Conservation (phyloP, 2,113 vertebrate species). For the Cryptomyrus ogoouensis region DNA sequence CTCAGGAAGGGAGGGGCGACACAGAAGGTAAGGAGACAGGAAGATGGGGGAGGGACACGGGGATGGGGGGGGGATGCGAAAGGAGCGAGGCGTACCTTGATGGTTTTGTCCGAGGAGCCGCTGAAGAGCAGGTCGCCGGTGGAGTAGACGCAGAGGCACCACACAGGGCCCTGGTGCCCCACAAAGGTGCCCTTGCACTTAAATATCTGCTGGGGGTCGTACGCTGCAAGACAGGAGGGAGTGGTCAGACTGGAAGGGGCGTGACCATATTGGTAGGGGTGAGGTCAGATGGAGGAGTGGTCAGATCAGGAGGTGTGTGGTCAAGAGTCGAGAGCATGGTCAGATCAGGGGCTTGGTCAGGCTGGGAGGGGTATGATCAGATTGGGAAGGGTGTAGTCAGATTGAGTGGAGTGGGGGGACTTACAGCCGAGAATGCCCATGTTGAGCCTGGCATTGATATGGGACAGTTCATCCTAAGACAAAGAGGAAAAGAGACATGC, state of each 20-base stretch:
- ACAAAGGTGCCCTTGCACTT: conserved; percentile 99
- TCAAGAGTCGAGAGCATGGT: too few species aligned
- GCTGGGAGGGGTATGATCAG: too few species aligned
- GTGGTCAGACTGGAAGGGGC: not conserved
- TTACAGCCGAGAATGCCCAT: conserved; percentile 99
- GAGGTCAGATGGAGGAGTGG: not conserved
- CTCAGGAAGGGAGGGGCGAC: conserved; percentile 51
- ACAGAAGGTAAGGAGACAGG: not conserved
- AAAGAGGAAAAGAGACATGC: not conserved
- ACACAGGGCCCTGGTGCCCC: conserved; percentile 94
- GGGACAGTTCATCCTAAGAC: conserved; percentile 87
- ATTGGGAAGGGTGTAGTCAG: not conserved
- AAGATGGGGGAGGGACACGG: not conserved
- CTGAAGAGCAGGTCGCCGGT: conserved; percentile 96
- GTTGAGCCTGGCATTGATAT: conserved; percentile 95
- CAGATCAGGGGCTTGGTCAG: too few species aligned
- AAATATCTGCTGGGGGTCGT: conserved; percentile 98
- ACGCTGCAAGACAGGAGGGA: conserved; percentile 62
- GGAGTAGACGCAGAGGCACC: conserved; percentile 97
- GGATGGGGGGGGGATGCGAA: not conserved
- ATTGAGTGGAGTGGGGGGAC: conserved; percentile 46
- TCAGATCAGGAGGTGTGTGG: not conserved
- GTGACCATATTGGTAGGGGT: not conserved
- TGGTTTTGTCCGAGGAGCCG: conserved; percentile 98
- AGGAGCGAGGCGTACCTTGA: conserved; percentile 72